Base-by-base conservation (phyloP, 2,888 invertebrate genomes). In the Sarcophaga variegata region DNA sequence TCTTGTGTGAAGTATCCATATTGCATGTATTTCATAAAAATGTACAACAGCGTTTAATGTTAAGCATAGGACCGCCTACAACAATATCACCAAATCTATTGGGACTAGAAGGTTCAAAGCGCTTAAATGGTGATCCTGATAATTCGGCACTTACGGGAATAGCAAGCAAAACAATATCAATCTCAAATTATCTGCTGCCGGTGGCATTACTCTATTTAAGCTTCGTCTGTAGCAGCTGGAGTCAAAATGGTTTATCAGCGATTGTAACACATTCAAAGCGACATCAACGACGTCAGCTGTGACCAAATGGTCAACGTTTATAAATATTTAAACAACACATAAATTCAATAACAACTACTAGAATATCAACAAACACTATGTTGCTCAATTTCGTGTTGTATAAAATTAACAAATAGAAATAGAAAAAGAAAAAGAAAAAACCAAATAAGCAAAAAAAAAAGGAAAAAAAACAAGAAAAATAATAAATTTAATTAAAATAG, bases 11-110 rank as follows among this genome's bases (percentile, higher is more conserved):
- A 88, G 93, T 93, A 14, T 93, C 93, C 83, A 93, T 94, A 83
- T 89, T 93, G 81, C 93, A 93, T 82, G 92, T 94, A 22, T 94
- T 93, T 89, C 93, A 93, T 89, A 93, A 93, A 90, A 93, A 92
- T 86, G 93, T 93, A 59, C 93, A 93, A 88, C 92, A 92, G 88
- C 92, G 93, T 88, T 91, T 94, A 69, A 89, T 90, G 59, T 90
- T 93, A 37, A 93, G 92, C 88, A 90, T 91, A 82, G 90, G 91
- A 79, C 92, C 93, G 81, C 91, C 92, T 75, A 93, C 93, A 66
- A 93, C 93, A 67, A 91, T 92, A 81, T 93, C 93, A 66, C 93
- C 93, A 72, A 93, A 93, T 89, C 90, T 93, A 45, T 90, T 94
- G 70, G 93, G 93, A 11, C 91, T 93, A 3, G 93, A 93, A 86